Evolutionary conservation across 2,888 invertebrate genomes (phyloP).

Genomic region (Toxonevra muliebris): DNA sequence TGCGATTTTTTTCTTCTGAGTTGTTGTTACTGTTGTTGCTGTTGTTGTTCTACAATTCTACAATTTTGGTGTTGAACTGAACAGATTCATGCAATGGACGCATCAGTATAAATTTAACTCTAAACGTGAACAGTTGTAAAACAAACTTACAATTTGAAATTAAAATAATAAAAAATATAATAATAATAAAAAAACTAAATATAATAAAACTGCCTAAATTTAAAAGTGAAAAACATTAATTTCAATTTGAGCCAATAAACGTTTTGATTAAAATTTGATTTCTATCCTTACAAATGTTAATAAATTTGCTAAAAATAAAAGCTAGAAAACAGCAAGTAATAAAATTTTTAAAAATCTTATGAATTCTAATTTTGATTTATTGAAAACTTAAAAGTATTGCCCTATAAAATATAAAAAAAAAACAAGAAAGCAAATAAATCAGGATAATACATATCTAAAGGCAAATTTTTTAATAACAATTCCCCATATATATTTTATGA

Average conservation of each 20-base stretch:
- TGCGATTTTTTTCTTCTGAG: background rate
- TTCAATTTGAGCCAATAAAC: no score
- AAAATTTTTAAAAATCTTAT: no score
- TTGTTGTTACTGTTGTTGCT: constrained; percentile 10
- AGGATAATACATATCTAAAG: no score
- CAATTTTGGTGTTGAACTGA: constrained; percentile 29
- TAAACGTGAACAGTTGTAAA: constrained; percentile 41
- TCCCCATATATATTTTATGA: no score
- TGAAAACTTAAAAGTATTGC: constrained; percentile 20
- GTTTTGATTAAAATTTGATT: no score
- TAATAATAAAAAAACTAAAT: no score
- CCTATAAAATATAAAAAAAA: constrained; percentile 16
- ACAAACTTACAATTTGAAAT: background rate
- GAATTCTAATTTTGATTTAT: background rate
- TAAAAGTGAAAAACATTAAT: background rate
- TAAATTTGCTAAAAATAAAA: no score
- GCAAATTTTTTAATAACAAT: no score
- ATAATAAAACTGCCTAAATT: background rate
- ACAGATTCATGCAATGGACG: constrained; percentile 37
- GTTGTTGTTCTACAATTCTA: constrained; percentile 25
- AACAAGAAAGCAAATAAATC: constrained; percentile 3
- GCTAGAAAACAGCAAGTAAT: no score
- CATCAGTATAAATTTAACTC: constrained; percentile 48
- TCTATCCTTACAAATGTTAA: no score
- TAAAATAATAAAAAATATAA: no score